phyloP scores from a whole-genome alignment of 2,113 vertebrate species.

The Paramormyrops kingsleyae region DNA sequence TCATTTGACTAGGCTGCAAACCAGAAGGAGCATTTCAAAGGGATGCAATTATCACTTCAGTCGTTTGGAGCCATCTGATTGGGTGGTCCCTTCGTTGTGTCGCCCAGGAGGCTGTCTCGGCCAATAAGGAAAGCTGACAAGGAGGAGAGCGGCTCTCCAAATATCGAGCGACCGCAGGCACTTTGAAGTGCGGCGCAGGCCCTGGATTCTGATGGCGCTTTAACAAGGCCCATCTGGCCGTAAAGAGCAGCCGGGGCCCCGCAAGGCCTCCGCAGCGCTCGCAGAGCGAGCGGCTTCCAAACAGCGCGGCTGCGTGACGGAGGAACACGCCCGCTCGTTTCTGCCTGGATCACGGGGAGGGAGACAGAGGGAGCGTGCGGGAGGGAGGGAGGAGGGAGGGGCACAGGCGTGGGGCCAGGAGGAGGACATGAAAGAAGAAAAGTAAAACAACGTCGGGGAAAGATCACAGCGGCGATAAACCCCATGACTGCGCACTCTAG shows the following conservation, averaged over 20 bases:
- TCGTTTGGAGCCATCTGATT: neutral
- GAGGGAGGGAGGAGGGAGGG: neutral
- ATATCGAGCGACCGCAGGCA: neutral
- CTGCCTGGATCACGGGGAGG: constrained; percentile 16
- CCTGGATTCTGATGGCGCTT: neutral
- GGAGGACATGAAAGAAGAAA: neutral
- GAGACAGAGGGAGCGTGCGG: neutral
- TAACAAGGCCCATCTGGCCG: constrained; percentile 13
- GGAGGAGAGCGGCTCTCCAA: neutral
- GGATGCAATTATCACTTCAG: constrained; percentile 1
- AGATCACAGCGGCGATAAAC: neutral
- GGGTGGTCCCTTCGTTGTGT: neutral
- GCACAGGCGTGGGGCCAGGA: neutral
- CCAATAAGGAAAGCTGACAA: neutral
- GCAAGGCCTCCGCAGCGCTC: constrained; percentile 12
- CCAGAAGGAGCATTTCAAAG: neutral
- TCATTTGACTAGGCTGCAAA: neutral
- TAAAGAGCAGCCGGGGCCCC: neutral
- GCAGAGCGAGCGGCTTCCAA: constrained; percentile 27
- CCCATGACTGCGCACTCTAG: neutral
- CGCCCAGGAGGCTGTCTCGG: neutral
- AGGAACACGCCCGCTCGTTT: constrained; percentile 33
- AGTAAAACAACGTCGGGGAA: constrained; percentile 10
- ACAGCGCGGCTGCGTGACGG: constrained; percentile 36
- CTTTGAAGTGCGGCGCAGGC: neutral